Evolutionary conservation across 92 coral and sea anemone species (phyloP), one percentile per base, ranked within the genome.

Genomic region (Umimayanthus kanabou): DNA sequence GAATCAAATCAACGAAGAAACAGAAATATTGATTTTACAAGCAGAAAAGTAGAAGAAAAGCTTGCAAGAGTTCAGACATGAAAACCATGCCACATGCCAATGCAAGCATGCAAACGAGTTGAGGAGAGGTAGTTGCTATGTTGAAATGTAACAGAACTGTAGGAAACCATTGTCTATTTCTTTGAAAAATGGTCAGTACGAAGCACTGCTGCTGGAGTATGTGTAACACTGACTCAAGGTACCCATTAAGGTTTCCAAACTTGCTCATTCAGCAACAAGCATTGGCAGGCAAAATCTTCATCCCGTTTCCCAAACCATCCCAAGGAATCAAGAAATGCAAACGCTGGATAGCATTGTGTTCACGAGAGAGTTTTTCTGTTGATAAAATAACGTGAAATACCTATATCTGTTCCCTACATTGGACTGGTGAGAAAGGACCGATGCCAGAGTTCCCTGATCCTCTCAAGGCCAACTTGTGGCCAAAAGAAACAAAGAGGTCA

Each of bases 301-400:
- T 85, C 26, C 91, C 94, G n/a, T 92, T 92, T 53, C 88, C 85
- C 66, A 92, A 92, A 80, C 91, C 94, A 25, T 76, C 87, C n/a
- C 89, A 84, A 77, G 94, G 84, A 25, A 45, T 86, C 11, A 91
- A 87, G 82, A 81, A 84, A 40, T 92, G 92, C 76, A 81, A 84
- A n/a, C 71, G 89, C 7, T 92, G 85, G 94, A 71, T 89, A 76
- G 77, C 70, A 43, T 92, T 92, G 40, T 92, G 92, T 67, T 92
- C 87, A 61, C 87, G 85, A 43, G 65, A 86, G 83, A 30, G 57
- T 50, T 92, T 89, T 49, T 26, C 84, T n/a, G 80, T 67, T 42
- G 70, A 87, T 39, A 87, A 75, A 45, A 72, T 92, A 79, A 78
- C 81, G 45, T 79, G 92, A 39, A 89, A 79, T 57, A 89, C 94